phyloP scores from a whole-genome alignment of 1,140 invertebrate genomes.

The Maconellicoccus hirsutus region DNA sequence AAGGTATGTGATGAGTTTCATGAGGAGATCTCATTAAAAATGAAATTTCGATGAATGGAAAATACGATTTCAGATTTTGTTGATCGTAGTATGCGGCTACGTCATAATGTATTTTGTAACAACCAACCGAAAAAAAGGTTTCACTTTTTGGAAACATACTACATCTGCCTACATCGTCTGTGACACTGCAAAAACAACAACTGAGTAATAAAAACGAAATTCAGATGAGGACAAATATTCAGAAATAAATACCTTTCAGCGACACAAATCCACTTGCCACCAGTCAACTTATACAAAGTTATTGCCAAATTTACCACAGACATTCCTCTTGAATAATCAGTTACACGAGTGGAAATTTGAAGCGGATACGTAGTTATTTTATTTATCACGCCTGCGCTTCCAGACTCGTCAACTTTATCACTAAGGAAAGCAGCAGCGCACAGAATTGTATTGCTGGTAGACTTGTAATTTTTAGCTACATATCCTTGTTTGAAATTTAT shows the following conservation, averaged over 20 bases:
- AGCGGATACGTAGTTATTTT: background rate
- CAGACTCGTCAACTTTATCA: background rate
- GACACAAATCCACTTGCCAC: background rate
- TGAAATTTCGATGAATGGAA: background rate
- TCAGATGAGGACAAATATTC: background rate
- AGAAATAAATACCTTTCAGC: background rate
- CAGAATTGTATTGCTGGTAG: background rate
- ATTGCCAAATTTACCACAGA: background rate
- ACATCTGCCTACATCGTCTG: background rate
- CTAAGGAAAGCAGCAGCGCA: background rate
- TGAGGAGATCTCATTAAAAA: background rate
- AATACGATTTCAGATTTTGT: background rate
- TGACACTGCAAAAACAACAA: background rate
- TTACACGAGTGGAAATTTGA: background rate
- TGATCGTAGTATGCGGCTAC: background rate
- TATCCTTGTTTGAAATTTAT: background rate
- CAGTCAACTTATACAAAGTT: background rate
- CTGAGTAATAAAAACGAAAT: background rate
- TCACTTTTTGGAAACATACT: background rate
- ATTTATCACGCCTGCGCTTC: background rate
- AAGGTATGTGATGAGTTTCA: background rate
- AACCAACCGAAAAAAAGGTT: background rate
- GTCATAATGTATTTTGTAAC: background rate
- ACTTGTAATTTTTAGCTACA: background rate
- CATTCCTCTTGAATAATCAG: background rate